Base-by-base conservation (phyloP, 2,888 invertebrate species). In the Sarcophaga rosellei region DNA sequence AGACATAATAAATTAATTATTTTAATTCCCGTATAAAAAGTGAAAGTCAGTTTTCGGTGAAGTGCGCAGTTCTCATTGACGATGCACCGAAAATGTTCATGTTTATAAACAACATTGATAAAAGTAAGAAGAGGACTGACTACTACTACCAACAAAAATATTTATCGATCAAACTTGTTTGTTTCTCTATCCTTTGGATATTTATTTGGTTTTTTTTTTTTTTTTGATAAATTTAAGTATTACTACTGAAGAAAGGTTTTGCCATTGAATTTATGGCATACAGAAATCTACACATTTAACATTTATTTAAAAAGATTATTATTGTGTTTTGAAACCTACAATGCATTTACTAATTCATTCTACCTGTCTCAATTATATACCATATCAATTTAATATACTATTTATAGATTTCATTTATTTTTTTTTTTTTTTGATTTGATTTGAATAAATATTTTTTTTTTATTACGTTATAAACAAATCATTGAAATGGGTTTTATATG, bases 131-230 rank as follows among this genome's bases (percentile, higher is more conserved):
- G 11, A 35, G 35, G 35, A 10, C 2, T 35, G 35, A 35, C 35
- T 35, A 35, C 35, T 35, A 8, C 35, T 35, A 35, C 8, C 10
- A 35, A 35, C 35, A 35, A 53, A 75, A 44, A 35, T 62, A 63
- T 81, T 81, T 81, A 81, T 81, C 53, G 81, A 81, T 81, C 69
- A 75, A 53, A 53, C 53, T 53, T 53, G 8, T 35, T 53, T 53
- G 53, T 17, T 15, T 53, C 1, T 53, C 17, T 53, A 53, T 17
- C 53, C 53, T 53, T 53, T 35, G 10, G 35, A 45, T 12, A 44
- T 17, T 47, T 61, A 61, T 17, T 61, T 68, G 44, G n/a, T 12
- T 23, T 47, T 25, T 6, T 23, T 63, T 59, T 23, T n/a, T 47
- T 15, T 12, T 4, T 17, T 53, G 3, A 5, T 53, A 53, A 53